Evolutionary conservation across 2,888 invertebrate species (phyloP), one percentile per base, ranked within the genome.

Genomic region (Hirtodrosophila histrioides): DNA sequence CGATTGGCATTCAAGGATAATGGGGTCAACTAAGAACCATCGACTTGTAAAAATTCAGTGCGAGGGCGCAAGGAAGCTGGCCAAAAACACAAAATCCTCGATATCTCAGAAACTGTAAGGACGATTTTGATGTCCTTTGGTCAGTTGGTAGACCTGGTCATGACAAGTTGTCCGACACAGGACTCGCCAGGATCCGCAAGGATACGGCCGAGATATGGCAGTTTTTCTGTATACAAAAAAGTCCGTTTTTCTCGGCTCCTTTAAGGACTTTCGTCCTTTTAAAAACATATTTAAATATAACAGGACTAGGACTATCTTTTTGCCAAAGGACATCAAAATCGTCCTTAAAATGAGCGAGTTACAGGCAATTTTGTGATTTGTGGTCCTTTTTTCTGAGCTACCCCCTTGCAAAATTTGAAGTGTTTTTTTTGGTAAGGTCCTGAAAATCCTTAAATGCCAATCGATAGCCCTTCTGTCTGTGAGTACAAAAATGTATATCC

Each of bases 221-320:
- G 2, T 11, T 36, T 53, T 60, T 46, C 2, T n/a, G 3, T 60
- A 9, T 53, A 11, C 7, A 17, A 23, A 53, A 46, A 46, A n/a
- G 27, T 35, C 27, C 44, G 39, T 27, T 4, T 40, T 35, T 31
- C 37, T 51, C 10, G 8, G 12, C 1, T 36, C 2, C 3, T 23
- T n/a, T 0, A 31, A 60, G 58, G 58, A 58, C 9, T 33, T 33
- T 45, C 33, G 58, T 51, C 44, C 58, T 51, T 58, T n/a, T n/a
- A n/a, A n/a, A n/a, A n/a, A n/a, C n/a, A n/a, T n/a, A n/a, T n/a
- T n/a, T n/a, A n/a, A n/a, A n/a, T n/a, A n/a, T n/a, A n/a, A n/a
- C n/a, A n/a, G n/a, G n/a, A n/a, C n/a, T n/a, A n/a, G n/a, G n/a
- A n/a, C n/a, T n/a, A 27, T 9, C 6, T 24, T 24, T 5, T 44